Conservation (phyloP, 2,888 invertebrate genomes). For the Epistrophe eligans region DNA sequence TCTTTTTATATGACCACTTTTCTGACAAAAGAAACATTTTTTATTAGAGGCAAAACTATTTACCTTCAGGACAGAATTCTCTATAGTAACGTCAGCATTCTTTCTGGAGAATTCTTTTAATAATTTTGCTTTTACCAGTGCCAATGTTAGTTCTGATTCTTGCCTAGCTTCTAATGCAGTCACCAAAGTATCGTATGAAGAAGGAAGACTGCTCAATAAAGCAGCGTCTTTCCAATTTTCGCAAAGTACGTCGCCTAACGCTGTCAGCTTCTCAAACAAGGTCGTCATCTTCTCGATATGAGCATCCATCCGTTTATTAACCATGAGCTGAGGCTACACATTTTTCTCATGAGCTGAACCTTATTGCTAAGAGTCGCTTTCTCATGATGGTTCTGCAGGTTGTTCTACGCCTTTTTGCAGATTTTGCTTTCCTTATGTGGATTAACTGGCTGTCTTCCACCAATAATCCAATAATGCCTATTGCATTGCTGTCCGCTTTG, state of each 20-base stretch:
- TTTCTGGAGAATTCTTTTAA: neutral
- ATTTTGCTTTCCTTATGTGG: too few relatives aligned
- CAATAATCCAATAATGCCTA: too few relatives aligned
- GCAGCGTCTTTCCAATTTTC: slow-evolving; percentile 13
- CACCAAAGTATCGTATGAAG: neutral
- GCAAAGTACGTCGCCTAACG: neutral
- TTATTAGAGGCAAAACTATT: too few relatives aligned
- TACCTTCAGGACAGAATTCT: too few relatives aligned
- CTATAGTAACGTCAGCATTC: neutral
- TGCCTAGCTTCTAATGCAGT: neutral
- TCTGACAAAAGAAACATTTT: too few relatives aligned
- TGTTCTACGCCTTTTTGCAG: too few relatives aligned
- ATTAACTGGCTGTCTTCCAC: too few relatives aligned
- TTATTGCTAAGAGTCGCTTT: neutral
- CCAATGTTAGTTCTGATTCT: neutral
- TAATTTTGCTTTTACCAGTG: neutral
- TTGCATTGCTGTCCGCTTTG: too few relatives aligned
- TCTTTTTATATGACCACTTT: too few relatives aligned
- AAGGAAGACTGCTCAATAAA: slow-evolving; percentile 6
- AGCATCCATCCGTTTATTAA: neutral
- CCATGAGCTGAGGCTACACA: neutral
- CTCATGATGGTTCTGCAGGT: too few relatives aligned
- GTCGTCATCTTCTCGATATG: neutral
- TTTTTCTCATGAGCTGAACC: neutral
- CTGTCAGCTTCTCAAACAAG: neutral